These are phyloP conservation scores for Siphonodentalium dalli DNA, from an alignment of 2,888 invertebrate species.

Conservation along the genomic window DNA sequence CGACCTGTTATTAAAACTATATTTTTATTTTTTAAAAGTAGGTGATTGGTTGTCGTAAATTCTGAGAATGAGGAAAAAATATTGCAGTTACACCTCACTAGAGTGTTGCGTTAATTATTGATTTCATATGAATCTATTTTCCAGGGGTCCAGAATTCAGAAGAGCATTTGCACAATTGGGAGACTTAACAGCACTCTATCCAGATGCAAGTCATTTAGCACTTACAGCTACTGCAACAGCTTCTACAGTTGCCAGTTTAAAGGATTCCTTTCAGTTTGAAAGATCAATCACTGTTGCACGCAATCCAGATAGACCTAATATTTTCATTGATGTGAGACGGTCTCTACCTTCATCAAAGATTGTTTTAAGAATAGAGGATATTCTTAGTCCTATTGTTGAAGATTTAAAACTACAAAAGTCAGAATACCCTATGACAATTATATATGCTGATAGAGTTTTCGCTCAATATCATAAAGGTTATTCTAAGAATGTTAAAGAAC, in stretches of 20 bases:
- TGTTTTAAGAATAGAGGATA: constrained; percentile 15
- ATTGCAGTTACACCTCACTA: no score
- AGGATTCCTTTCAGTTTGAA: constrained; percentile 12
- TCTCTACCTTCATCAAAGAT: constrained; percentile 15
- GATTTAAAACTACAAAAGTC: constrained; percentile 3
- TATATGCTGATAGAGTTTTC: constrained; percentile 24
- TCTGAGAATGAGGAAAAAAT: no score
- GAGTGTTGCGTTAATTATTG: no score
- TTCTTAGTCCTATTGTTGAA: constrained; percentile 8
- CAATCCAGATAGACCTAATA: constrained; percentile 23
- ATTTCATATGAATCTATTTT: no score
- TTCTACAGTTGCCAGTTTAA: constrained; percentile 15
- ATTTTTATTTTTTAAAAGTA: no score
- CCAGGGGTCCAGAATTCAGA: constrained; percentile 24
- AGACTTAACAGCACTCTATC: constrained; percentile 19
- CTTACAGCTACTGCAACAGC: constrained; percentile 33
- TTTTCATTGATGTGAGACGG: constrained; percentile 6
- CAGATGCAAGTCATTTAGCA: constrained; percentile 15
- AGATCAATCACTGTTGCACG: neutral
- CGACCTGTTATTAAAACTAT: no score
- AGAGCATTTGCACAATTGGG: constrained; percentile 15
- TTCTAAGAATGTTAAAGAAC: constrained; percentile 23
- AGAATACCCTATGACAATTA: constrained; percentile 17
- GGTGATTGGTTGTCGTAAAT: no score
- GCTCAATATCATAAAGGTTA: constrained; percentile 30